A percentile compares a stretch with the other conserved stretches of the same genome.
phyloP scores from a whole-genome alignment of 2,888 invertebrate genomes.

The Rhagium mordax region DNA sequence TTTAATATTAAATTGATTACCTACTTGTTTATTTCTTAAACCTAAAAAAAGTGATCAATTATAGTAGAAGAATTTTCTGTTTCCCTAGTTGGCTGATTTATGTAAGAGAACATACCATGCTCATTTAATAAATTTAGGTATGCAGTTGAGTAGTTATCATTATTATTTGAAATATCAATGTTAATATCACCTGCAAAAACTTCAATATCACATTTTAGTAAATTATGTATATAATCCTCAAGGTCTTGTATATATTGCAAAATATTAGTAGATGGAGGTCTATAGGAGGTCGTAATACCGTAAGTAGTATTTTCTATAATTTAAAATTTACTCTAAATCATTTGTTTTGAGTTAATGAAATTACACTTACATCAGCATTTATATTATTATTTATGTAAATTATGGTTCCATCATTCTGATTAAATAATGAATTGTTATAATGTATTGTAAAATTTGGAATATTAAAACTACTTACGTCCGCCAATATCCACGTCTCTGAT shows the following conservation, averaged over 20 bases:
- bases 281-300: background rate
- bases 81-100: background rate
- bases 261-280: background rate
- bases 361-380: background rate
- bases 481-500: no score
- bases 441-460: no score
- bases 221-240: background rate
- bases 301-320: background rate
- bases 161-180: no score
- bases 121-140: background rate
- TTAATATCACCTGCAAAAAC: background rate
- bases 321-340: background rate
- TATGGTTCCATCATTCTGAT: background rate
- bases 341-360: background rate
- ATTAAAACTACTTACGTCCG: no score
- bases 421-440: no score
- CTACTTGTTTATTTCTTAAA: background rate
- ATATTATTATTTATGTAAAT: background rate
- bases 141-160: background rate
- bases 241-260: background rate
- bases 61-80: background rate
- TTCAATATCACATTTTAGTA: background rate
- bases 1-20: background rate
- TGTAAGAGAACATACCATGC: background rate
- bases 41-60: background rate